phyloP scores from a whole-genome alignment of 2,113 vertebrate species.

The Pollachius pollachius region DNA sequence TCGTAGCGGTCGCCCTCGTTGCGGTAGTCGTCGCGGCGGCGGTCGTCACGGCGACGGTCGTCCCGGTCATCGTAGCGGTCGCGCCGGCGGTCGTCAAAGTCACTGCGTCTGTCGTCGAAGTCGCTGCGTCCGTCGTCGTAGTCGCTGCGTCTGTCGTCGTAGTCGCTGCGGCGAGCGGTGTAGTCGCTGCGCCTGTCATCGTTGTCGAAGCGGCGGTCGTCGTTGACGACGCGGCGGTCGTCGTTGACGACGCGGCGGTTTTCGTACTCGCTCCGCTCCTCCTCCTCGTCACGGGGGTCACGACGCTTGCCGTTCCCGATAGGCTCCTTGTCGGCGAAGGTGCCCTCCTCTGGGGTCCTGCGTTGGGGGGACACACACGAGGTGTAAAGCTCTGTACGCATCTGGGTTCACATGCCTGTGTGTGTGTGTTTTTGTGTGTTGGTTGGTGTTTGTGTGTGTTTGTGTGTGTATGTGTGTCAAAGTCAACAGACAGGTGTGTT shows the following conservation, averaged over 20 bases:
- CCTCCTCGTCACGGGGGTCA: rapidly evolving
- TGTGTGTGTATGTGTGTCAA: too few species aligned
- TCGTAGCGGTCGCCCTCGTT: conserved; percentile 36
- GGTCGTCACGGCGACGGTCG: too few species aligned
- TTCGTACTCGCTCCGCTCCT: background rate
- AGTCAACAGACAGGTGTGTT: background rate
- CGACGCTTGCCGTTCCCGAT: conserved; percentile 8
- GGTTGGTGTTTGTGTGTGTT: too few species aligned
- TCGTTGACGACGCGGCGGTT: conserved; percentile 13
- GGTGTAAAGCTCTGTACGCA: too few species aligned
- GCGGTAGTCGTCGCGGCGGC: too few species aligned
- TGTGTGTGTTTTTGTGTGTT: too few species aligned
- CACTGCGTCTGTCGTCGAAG: conserved; percentile 14
- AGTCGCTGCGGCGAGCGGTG: conserved; percentile 19
- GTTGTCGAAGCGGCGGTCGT: conserved; percentile 29
- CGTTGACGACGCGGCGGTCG: conserved; percentile 18
- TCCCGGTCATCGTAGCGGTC: too few species aligned
- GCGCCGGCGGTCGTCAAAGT: conserved; percentile 5
- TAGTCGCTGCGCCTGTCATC: conserved; percentile 13
- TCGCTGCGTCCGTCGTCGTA: conserved; percentile 19
- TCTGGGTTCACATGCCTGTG: background rate
- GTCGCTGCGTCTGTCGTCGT: background rate
- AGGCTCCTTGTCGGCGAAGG: conserved; percentile 26
- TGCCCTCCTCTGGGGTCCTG: conserved; percentile 36
- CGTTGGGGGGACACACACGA: background rate